Base-by-base conservation (phyloP, 2,797 vertebrate species). In the Amniataba percoides region DNA sequence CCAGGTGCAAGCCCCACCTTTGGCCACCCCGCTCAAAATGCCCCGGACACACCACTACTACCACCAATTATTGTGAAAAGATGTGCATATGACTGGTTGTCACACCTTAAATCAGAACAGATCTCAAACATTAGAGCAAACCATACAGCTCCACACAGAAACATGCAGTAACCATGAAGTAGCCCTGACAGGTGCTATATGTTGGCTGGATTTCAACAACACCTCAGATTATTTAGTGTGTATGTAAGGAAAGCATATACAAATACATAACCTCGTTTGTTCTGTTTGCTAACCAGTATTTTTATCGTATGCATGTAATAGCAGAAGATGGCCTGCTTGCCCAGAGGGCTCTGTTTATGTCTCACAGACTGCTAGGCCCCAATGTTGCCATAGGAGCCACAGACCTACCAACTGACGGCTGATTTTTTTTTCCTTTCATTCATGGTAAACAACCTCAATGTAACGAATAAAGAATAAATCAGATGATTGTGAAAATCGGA, bases 351-450 rank as follows among this genome's bases (percentile, higher is more conserved):
- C 61, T 86, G 84, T 88, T 90, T 84, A 86, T 88, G 66, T 92
- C 85, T 81, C 71, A 60, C 63, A 69, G 40, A 74, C 86, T 78
- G 78, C 86, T 86, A 89, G 91, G 91, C 89, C 92, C 71, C 78
- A 82, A 45, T 88, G 89, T 85, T 90, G 78, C 88, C 87, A 89
- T 62, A 83, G 68, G 11, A 84, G 59, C 61, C 65, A 79, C 10
- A 62, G 59, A 70, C 49, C 75, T 51, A 68, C 56, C 72, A 84
- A 80, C 60, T 78, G 74, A 84, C 70, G 56, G 68, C 76, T 72
- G 1, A 27, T 78, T 73, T 53, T 56, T 53, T 52, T 51, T 62
- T 51, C 57, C 56, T 67, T 71, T 75, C 34, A 69, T 6, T 67
- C 46, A 23, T 46, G 46, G 58, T 69, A 87, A 92, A 87, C 80